These are phyloP conservation scores for Macrobrachium nipponense DNA, from an alignment of 1,140 invertebrate genomes.

Conservation along the genomic window DNA sequence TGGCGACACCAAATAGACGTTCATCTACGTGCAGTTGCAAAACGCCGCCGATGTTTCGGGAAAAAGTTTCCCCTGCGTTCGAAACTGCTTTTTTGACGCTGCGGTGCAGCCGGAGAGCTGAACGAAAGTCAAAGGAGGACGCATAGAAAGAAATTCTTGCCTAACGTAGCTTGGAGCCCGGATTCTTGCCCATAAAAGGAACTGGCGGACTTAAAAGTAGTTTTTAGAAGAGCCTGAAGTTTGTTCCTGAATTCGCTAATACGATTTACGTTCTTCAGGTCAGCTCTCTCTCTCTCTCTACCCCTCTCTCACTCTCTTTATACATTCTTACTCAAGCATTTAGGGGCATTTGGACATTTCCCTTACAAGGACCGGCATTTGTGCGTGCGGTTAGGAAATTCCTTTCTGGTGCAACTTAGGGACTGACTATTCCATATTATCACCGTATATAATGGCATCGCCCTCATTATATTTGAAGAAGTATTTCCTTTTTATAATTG, in stretches of 20 bases:
- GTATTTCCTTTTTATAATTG: too few relatives aligned
- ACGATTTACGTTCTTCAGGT: neutral
- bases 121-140: neutral
- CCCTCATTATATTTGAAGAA: too few relatives aligned
- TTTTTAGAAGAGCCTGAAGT: neutral
- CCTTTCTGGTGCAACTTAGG: too few relatives aligned
- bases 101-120: neutral
- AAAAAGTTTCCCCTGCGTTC: neutral
- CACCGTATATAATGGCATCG: too few relatives aligned
- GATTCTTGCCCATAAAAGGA: neutral
- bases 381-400: too few relatives aligned
- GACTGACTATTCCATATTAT: too few relatives aligned
- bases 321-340: neutral
- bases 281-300: constrained; percentile 4
- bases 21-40: neutral
- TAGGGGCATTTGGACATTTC: neutral
- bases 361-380: too few relatives aligned
- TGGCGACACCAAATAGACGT: neutral
- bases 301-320: neutral
- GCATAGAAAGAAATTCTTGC: constrained; percentile 12
- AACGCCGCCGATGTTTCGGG: neutral
- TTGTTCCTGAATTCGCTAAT: neutral
- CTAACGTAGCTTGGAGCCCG: neutral
- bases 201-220: neutral
- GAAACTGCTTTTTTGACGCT: neutral